Conservation (phyloP, 2,888 invertebrate genomes). For the Orthosia gothica region DNA sequence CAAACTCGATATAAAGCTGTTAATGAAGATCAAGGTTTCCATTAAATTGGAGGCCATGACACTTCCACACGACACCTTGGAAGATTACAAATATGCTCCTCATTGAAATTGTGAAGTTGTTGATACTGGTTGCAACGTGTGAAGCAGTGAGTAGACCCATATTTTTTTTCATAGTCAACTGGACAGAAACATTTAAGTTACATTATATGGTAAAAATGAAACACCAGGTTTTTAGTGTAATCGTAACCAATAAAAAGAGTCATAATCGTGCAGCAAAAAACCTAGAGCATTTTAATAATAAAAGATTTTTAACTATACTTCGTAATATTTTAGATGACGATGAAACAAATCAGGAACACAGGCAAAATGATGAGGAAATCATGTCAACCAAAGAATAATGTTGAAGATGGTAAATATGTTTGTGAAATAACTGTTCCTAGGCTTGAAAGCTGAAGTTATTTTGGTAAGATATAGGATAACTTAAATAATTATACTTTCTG, state of each 20-base stretch:
- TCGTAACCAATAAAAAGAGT: no score
- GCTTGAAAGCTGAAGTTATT: background rate
- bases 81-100: conserved; percentile 73
- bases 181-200: no score
- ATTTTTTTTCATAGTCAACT: no score
- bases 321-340: conserved; percentile 85
- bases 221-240: no score
- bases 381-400: conserved; percentile 92
- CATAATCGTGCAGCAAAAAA: no score
- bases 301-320: background rate
- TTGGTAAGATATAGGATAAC: background rate
- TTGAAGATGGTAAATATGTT: conserved; percentile 87
- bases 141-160: conserved; percentile 79
- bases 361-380: conserved; percentile 92
- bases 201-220: no score
- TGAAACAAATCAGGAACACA: conserved; percentile 92
- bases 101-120: conserved; percentile 73
- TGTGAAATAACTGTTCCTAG: background rate
- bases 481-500: conserved; percentile 1
- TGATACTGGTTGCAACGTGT: conserved; percentile 75
- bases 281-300: no score
- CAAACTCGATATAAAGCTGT: conserved; percentile 72
- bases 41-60: conserved; percentile 74
- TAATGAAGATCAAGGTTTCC: conserved; percentile 69
- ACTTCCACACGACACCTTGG: conserved; percentile 43